Evolutionary conservation across 2,888 invertebrate species (phyloP).

Genomic region (Drosophila percnosoma): DNA sequence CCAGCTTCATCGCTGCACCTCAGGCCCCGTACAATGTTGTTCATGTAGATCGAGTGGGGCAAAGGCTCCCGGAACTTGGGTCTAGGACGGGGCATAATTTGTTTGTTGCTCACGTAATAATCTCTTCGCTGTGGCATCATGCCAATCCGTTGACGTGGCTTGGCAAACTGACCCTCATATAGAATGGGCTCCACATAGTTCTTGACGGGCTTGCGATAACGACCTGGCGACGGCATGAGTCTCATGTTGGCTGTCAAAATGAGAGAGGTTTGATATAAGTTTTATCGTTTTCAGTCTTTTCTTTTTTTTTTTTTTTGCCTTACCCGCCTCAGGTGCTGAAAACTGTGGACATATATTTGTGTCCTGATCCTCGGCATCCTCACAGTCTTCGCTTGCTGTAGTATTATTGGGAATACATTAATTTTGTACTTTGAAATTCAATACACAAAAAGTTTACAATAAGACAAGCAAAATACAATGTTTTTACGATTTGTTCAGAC

Average conservation of each 20-base stretch:
- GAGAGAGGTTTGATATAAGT: background rate
- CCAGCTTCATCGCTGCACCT: conserved; percentile 61
- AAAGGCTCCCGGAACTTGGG: conserved; percentile 52
- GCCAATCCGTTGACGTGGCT: conserved; percentile 54
- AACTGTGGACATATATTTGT: conserved; percentile 70
- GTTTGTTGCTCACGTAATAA: conserved; percentile 64
- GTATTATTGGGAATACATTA: background rate
- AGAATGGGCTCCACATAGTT: conserved; percentile 71
- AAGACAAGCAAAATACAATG: background rate
- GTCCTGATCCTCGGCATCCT: conserved; percentile 55
- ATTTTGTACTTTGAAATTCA: background rate
- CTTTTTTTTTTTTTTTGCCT: background rate
- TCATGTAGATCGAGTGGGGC: conserved; percentile 70
- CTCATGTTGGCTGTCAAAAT: conserved; percentile 21
- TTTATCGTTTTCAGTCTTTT: background rate
- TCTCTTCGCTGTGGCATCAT: conserved; percentile 41
- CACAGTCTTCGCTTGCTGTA: conserved; percentile 19
- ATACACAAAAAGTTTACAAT: background rate
- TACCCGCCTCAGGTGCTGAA: conserved; percentile 40
- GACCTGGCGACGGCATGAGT: background rate
- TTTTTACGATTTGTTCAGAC: background rate
- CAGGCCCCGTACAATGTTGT: conserved; percentile 66
- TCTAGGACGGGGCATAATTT: conserved; percentile 64
- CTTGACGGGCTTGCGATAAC: conserved; percentile 61
- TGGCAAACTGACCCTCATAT: conserved; percentile 63